Evolutionary conservation across 2,797 vertebrate genomes (phyloP).

Genomic region (Silurus aristotelis): DNA sequence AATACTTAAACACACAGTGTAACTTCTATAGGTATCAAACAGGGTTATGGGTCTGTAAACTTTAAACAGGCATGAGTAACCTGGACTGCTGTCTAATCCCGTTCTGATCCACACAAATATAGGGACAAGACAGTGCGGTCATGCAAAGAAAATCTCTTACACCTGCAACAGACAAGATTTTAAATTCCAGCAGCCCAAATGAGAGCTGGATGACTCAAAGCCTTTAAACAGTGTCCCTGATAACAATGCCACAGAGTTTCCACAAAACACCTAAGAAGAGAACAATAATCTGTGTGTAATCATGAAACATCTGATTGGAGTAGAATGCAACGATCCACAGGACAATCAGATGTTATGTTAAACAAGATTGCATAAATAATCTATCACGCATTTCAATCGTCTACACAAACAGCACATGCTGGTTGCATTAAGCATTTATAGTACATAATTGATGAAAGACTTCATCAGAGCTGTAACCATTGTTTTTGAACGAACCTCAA

Average conservation of each 20-base stretch:
- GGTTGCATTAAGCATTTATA: slow-evolving; percentile 37
- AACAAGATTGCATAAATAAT: slow-evolving; percentile 36
- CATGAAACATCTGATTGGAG: slow-evolving; percentile 16
- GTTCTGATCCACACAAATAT: not conserved
- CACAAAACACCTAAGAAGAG: slow-evolving; percentile 22
- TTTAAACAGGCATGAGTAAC: not conserved
- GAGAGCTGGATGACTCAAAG: slow-evolving; percentile 29
- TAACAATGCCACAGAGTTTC: slow-evolving; percentile 35
- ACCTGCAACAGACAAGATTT: slow-evolving; percentile 15
- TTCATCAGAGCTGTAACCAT: slow-evolving; percentile 3
- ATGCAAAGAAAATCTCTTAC: not conserved
- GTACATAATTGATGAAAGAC: slow-evolving; percentile 22
- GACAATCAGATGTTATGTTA: slow-evolving; percentile 37
- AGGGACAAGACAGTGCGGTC: not conserved
- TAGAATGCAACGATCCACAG: slow-evolving; percentile 5
- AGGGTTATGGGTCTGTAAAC: not conserved
- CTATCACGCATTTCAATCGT: slow-evolving; percentile 31
- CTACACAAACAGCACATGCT: slow-evolving; percentile 25
- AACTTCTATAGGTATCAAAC: slow-evolving; percentile 13
- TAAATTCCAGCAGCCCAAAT: not conserved
- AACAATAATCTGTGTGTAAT: slow-evolving; percentile 38
- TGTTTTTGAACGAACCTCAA: slow-evolving; percentile 13
- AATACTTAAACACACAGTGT: slow-evolving; percentile 23
- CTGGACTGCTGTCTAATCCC: slow-evolving; percentile 4
- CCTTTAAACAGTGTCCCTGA: slow-evolving; percentile 23